Evolutionary conservation across 2,888 invertebrate genomes (phyloP), one percentile per base, ranked within the genome.

Genomic region (Miltochrista miniata): DNA sequence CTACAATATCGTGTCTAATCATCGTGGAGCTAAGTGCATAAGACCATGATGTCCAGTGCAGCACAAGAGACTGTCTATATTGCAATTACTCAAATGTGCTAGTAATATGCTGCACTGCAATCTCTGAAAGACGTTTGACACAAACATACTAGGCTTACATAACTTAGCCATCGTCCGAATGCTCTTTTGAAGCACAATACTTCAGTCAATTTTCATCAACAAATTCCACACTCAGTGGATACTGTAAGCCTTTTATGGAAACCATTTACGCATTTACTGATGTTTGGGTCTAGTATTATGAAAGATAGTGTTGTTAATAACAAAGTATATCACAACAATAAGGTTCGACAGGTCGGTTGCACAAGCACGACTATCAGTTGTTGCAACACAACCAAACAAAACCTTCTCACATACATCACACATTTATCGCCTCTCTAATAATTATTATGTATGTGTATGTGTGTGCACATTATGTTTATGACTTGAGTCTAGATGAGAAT

Each of bases 321-420:
- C 48, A 60, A 54, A 43, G 33, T 42, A 48, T 39, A 57, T 11
- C 39, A 33, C 45, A 52, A 79, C 68, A 74, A 74, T 74, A 73
- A 74, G 68, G 59, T 56, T 62, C 51, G 49, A 45, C 54, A 53
- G 46, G 51, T 56, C 37, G 70, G 72, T 82, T 81, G 76, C 78
- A 73, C 76, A 83, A 83, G 79, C 60, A 66, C 70, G 74, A 72
- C 74, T 74, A 68, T 81, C 76, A 77, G 70, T 74, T 59, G 72
- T 85, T 84, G 79, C 76, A 77, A 83, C 83, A 84, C 72, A 48
- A 47, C 54, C 51, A 53, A 61, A 61, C 51, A 59, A 64, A 64
- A 61, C 55, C 68, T 76, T 79, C 79, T 69, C 79, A 76, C 79
- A 81, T 82, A 76, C 77, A 80, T 84, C 80, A 81, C 71, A 73